Conservation (phyloP, 2,888 invertebrate genomes). For the Onthophagus sagittarius region DNA sequence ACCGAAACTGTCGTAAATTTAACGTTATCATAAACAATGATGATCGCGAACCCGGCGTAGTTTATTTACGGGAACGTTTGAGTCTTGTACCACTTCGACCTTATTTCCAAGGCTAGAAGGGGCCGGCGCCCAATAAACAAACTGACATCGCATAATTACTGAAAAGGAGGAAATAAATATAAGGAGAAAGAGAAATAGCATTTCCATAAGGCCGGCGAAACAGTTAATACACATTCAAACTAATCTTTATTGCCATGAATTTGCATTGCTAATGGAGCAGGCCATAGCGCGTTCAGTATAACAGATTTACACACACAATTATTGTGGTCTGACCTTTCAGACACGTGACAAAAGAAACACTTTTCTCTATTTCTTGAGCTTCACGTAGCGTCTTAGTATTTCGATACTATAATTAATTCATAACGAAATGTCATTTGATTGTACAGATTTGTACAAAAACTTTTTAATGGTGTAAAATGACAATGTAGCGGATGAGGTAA, state of each 20-base stretch:
- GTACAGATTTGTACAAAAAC: no score
- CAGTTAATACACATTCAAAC: conserved; percentile 12
- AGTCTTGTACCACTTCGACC: neutral
- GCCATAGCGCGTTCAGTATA: conserved; percentile 16
- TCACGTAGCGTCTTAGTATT: neutral
- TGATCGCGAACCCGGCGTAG: neutral
- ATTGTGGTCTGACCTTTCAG: conserved; percentile 20
- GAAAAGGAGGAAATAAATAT: neutral
- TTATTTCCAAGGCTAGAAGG: neutral
- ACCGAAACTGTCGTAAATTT: neutral
- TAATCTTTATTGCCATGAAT: conserved; percentile 17
- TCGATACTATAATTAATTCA: neutral
- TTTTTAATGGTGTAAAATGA: no score
- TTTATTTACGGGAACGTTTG: neutral
- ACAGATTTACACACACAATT: conserved; percentile 19
- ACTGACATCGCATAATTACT: conserved; percentile 7
- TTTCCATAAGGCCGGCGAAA: conserved; percentile 6
- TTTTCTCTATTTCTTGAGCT: neutral
- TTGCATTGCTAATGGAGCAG: conserved; percentile 19
- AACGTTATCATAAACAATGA: neutral
- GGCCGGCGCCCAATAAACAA: conserved; percentile 7
- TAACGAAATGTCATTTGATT: neutral
- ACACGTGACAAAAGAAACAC: conserved; percentile 18
- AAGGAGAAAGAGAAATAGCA: conserved; percentile 8
- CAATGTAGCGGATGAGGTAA: no score